Evolutionary conservation across 37 sponge, comb jelly and placozoan genomes (phyloP).

Genomic region (Halichondria panicea): DNA sequence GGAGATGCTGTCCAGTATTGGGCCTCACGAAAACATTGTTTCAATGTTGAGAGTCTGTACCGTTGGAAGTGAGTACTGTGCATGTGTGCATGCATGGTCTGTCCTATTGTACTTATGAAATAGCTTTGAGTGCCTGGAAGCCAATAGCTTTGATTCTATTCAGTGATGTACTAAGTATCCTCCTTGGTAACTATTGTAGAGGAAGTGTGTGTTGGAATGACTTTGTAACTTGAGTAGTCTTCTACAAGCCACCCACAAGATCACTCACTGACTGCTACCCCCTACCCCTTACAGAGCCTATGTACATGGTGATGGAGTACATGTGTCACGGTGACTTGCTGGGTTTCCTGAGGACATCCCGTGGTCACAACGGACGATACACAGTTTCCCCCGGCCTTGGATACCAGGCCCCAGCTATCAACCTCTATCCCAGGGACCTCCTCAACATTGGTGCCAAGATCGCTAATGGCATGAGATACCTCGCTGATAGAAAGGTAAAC

Average conservation of each 20-base stretch:
- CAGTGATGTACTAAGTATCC: too few species aligned
- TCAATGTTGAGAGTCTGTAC: constrained; percentile 52
- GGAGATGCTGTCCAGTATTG: constrained; percentile 51
- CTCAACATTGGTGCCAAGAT: constrained; percentile 64
- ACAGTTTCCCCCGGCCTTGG: constrained; percentile 52
- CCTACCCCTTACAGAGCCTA: constrained; percentile 27
- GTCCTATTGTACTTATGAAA: too few species aligned
- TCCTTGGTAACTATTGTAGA: too few species aligned
- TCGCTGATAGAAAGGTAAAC: constrained; percentile 60
- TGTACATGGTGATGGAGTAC: constrained; percentile 70
- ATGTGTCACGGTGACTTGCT: constrained; percentile 84
- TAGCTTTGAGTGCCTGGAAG: too few species aligned
- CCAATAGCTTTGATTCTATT: too few species aligned
- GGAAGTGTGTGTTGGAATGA: too few species aligned
- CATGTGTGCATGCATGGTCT: too few species aligned
- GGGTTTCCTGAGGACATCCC: constrained; percentile 67
- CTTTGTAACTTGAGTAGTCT: too few species aligned
- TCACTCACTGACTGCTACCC: background rate
- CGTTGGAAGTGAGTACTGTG: constrained; percentile 47
- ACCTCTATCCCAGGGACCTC: constrained; percentile 61
- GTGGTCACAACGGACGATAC: constrained; percentile 60
- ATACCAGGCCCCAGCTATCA: constrained; percentile 32
- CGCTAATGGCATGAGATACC: constrained; percentile 68
- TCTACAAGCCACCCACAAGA: too few species aligned
- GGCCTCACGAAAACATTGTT: constrained; percentile 56